A percentile compares a stretch with the other conserved stretches of the same genome.
These are phyloP conservation scores for Tenodera sinensis DNA, from an alignment of 2,888 invertebrate species.

Conservation along the genomic window DNA sequence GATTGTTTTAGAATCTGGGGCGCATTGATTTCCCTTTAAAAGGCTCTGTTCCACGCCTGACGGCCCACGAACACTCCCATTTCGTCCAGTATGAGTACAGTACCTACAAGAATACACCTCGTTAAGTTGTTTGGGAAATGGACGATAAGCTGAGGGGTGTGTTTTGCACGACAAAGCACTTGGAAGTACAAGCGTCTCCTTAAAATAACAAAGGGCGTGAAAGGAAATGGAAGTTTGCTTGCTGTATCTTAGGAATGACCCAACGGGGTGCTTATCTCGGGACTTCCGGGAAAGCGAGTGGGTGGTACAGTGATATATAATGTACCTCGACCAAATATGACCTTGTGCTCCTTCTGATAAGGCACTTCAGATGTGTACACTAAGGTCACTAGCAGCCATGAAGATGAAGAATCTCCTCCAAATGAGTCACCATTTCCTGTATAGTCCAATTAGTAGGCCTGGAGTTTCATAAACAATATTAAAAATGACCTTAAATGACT, in stretches of 20 bases:
- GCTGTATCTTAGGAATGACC: not conserved
- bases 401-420: too few species aligned
- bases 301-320: not conserved
- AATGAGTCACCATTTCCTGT: too few species aligned
- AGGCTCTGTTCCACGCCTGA: too few species aligned
- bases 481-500: too few species aligned
- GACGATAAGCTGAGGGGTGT: not conserved
- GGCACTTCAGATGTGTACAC: too few species aligned
- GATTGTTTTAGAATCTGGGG: too few species aligned
- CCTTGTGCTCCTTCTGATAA: not conserved
- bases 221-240: not conserved
- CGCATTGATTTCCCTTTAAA: too few species aligned
- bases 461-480: too few species aligned
- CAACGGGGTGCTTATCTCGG: not conserved
- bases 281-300: not conserved
- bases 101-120: not conserved
- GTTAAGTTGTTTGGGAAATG: not conserved
- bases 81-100: too few species aligned
- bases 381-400: too few species aligned
- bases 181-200: not conserved
- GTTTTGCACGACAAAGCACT: not conserved
- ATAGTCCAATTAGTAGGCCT: too few species aligned
- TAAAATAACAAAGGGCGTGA: not conserved
- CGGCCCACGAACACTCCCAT: too few species aligned
- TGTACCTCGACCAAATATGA: not conserved